Conservation (phyloP, 2,888 invertebrate species). For the Drosophila aldrichi region DNA sequence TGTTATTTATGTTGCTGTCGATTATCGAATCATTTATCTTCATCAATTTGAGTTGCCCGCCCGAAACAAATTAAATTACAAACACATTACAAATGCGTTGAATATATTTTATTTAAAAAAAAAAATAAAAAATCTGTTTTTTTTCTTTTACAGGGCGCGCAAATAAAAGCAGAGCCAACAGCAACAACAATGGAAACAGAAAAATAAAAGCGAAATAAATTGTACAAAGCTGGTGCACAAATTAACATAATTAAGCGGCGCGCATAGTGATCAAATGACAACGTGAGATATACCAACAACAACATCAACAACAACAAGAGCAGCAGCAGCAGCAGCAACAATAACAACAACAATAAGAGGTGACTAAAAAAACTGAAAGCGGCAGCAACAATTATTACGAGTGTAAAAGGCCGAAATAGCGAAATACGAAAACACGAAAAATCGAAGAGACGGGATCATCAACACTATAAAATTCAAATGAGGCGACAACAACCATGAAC, state of each 20-base stretch:
- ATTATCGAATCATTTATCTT: slow-evolving; percentile 39
- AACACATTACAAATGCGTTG: slow-evolving; percentile 33
- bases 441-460: slow-evolving; percentile 43
- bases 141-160: slow-evolving; percentile 38
- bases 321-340: slow-evolving; percentile 6
- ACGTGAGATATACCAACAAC: slow-evolving; percentile 39
- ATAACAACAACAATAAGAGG: slow-evolving; percentile 4
- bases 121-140: not conserved
- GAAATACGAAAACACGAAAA: slow-evolving; percentile 28
- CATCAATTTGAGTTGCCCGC: slow-evolving; percentile 21
- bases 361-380: slow-evolving; percentile 33
- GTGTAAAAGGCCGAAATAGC: slow-evolving; percentile 43
- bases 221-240: slow-evolving; percentile 41
- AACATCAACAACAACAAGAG: slow-evolving; percentile 11
- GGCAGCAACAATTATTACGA: slow-evolving; percentile 41
- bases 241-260: slow-evolving; percentile 73
- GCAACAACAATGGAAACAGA: slow-evolving; percentile 25
- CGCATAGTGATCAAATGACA: slow-evolving; percentile 66
- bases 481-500: slow-evolving; percentile 33
- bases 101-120: slow-evolving; percentile 25
- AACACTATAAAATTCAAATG: slow-evolving; percentile 66
- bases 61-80: slow-evolving; percentile 65
- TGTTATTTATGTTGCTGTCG: slow-evolving; percentile 41
- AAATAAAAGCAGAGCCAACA: slow-evolving; percentile 31
- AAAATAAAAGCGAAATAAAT: slow-evolving; percentile 14